Evolutionary conservation across 1,140 invertebrate genomes (phyloP).

Genomic region (Bacillus rossius): DNA sequence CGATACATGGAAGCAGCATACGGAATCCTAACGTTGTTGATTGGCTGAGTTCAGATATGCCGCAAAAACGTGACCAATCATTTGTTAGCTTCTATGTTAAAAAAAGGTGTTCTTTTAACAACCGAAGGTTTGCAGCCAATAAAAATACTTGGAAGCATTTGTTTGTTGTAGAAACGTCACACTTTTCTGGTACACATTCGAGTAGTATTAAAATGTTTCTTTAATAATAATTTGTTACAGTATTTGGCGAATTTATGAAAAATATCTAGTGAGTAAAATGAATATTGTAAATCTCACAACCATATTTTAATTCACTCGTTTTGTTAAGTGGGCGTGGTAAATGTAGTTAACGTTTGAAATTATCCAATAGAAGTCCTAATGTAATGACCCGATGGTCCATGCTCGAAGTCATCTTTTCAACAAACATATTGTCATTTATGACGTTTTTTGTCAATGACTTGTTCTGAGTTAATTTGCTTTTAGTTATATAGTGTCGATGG

Average conservation of each 20-base stretch:
- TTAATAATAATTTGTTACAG: neutral
- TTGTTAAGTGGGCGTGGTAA: conserved; percentile 6
- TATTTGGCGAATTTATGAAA: neutral
- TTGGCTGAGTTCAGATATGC: conserved; percentile 55
- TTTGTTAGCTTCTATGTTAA: conserved; percentile 33
- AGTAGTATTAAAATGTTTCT: neutral
- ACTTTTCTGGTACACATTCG: neutral
- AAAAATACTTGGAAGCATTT: no score
- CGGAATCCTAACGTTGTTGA: conserved; percentile 42
- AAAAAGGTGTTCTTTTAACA: conserved; percentile 13
- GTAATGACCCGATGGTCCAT: conserved; percentile 7
- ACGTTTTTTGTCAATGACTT: conserved; percentile 2
- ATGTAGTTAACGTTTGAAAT: conserved; percentile 7
- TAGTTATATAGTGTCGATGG: no score
- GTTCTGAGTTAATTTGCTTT: no score
- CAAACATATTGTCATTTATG: conserved; percentile 13
- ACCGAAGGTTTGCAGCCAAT: no score
- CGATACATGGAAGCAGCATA: conserved; percentile 47
- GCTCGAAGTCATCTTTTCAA: conserved; percentile 8
- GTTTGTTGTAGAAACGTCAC: no score
- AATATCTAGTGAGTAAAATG: neutral
- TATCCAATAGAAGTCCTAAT: conserved; percentile 4
- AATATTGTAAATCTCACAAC: neutral
- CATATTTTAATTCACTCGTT: no score
- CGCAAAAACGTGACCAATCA: conserved; percentile 55